Base-by-base conservation (phyloP, 2,113 vertebrate species). In the Tonatia bakeri region DNA sequence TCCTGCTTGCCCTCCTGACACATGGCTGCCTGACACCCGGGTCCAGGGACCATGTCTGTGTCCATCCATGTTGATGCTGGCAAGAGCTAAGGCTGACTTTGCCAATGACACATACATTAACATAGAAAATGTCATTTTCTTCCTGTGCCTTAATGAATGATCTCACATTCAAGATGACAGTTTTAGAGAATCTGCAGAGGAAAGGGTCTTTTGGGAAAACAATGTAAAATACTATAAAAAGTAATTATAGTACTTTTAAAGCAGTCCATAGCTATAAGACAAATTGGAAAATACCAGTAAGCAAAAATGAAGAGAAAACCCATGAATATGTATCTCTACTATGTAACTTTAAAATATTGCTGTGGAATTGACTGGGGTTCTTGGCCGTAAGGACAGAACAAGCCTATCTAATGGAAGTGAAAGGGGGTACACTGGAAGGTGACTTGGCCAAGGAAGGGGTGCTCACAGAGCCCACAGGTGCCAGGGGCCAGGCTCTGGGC, bases 251-350 rank as follows among this genome's bases (percentile, higher is more conserved):
- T 28, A 28, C 26, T 91, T 79, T 45, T 28, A 75, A 82, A 82
- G 45, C 24, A 52, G 50, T 28, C 14, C 10, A 24, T 36, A 26
- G 28, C 12, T 64, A 22, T 2, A 61, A 85, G 40, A 50, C 33
- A 65, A 67, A 73, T 36, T 87, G 17, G 67, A 82, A 91, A 86
- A 81, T 38, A 26, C 13, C 31, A 75, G 56, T 81, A n/a, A 56
- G 17, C 67, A 80, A 75, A 72, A 80, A 85, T 52, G 65, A 69
- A 36, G 59, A 91, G 33, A 22, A 76, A 94, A n/a, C 5, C 36
- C 36, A 65, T 65, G 26, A 12, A 10, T 45, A 9, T 22, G 3
- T 38, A 17, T 45, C 7, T 54, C n/a, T 82, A 1, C n/a, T 82
- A 1, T 79, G 1, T n/a, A 28, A 65, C 33, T 31, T 87, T 14